Percentiles rank a stretch among this genome's conserved stretches.
phyloP scores from a whole-genome alignment of 2,888 invertebrate genomes.

The Dyspetes luteomarginatus region DNA sequence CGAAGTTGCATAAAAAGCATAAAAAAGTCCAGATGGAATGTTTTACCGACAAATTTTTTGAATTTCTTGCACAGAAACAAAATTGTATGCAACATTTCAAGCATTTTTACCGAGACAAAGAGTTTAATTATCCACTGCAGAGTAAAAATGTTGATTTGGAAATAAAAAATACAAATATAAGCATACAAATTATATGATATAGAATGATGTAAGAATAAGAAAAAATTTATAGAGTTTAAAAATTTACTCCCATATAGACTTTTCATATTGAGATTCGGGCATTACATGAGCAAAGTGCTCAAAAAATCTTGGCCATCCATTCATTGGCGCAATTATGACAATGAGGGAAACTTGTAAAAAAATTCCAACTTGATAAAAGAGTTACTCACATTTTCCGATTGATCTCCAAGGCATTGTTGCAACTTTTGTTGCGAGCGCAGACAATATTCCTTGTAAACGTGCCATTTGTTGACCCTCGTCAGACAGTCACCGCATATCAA shows the following conservation, averaged over 20 bases:
- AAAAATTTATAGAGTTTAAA: no score
- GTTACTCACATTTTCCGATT: constrained; percentile 65
- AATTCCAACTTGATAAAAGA: background rate
- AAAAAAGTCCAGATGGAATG: constrained; percentile 1
- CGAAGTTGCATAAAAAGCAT: constrained; percentile 39
- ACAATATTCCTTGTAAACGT: constrained; percentile 87
- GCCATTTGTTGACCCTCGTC: constrained; percentile 88
- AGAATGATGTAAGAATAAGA: no score
- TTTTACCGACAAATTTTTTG: background rate
- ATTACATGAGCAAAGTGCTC: background rate
- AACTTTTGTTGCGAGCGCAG: constrained; percentile 88
- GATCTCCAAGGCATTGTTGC: constrained; percentile 84
- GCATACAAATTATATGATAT: no score
- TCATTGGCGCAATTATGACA: background rate
- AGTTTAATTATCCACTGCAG: no score
- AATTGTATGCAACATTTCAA: background rate
- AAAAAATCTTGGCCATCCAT: background rate
- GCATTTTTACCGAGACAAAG: background rate
- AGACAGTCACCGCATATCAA: constrained; percentile 88
- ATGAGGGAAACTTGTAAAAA: background rate
- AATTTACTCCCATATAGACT: no score
- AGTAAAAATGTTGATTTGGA: no score
- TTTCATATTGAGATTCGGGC: no score
- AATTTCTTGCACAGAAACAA: background rate
- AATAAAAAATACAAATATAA: no score